These are phyloP conservation scores for Galemys pyrenaicus DNA, from an alignment of 2,113 vertebrate genomes.

Conservation along the genomic window DNA sequence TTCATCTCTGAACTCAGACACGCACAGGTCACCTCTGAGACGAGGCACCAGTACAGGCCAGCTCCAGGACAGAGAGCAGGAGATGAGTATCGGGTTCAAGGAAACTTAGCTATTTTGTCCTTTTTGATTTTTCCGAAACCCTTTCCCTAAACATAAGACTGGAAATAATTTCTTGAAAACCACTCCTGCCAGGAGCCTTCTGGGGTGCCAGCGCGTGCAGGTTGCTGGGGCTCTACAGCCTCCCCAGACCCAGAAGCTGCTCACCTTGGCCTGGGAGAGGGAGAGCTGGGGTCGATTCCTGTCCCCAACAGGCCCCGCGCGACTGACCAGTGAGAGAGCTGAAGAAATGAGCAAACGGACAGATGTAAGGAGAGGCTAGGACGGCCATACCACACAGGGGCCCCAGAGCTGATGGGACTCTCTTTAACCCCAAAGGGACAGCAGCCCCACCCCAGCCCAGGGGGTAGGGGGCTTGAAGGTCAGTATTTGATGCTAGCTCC, in stretches of 20 bases:
- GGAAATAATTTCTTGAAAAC: slow-evolving; percentile 8
- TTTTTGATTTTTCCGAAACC: not conserved
- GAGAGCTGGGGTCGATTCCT: not conserved
- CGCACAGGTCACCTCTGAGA: not conserved
- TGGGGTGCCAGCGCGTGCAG: not conserved
- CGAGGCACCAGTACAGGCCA: not conserved
- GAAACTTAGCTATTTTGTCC: not conserved
- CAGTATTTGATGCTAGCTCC: slow-evolving; percentile 54
- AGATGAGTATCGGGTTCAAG: not conserved
- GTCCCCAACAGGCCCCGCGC: not conserved
- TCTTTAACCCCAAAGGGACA: slow-evolving; percentile 64
- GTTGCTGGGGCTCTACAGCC: not conserved
- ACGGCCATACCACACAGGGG: not conserved
- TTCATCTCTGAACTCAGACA: not conserved
- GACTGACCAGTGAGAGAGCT: not conserved
- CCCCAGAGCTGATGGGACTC: slow-evolving; percentile 23
- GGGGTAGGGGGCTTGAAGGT: not conserved
- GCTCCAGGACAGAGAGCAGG: not conserved
- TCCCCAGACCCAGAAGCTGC: not conserved
- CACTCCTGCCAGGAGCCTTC: not conserved
- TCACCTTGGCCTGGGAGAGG: not conserved
- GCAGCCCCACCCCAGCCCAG: slow-evolving; percentile 44
- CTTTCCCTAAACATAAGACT: not conserved
- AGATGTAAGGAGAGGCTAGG: not conserved
- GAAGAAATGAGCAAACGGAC: not conserved